A percentile compares a stretch with the other conserved stretches of the same genome.
Evolutionary conservation across 2,888 invertebrate species (phyloP).

Genomic region (Megalurothrips usitatus): DNA sequence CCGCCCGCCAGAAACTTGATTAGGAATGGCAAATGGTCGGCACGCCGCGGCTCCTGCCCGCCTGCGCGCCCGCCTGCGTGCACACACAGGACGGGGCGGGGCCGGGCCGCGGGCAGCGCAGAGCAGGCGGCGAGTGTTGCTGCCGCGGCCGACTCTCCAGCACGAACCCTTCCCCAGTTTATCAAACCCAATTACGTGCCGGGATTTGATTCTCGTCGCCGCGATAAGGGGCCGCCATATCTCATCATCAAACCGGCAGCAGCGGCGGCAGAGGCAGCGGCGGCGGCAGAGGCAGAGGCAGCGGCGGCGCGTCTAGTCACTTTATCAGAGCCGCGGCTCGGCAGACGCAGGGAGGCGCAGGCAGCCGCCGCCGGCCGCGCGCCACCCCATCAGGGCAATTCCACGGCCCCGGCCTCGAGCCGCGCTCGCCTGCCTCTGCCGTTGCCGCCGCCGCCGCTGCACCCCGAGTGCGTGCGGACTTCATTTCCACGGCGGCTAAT

Average conservation of each 20-base stretch:
- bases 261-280: background rate
- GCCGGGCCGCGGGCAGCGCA: background rate
- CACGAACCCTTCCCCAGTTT: conserved; percentile 5
- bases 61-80: background rate
- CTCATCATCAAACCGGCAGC: background rate
- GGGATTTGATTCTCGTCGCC: conserved; percentile 7
- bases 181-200: background rate
- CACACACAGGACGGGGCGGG: background rate
- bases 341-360: background rate
- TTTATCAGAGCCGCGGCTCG: too few relatives aligned
- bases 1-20: background rate
- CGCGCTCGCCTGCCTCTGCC: background rate
- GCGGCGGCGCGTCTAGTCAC: too few relatives aligned
- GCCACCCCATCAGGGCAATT: background rate
- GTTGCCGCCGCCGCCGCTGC: background rate
- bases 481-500: background rate
- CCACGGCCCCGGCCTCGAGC: background rate
- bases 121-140: background rate
- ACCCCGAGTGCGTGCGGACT: background rate
- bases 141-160: background rate
- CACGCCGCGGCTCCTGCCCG: background rate
- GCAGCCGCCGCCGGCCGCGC: background rate
- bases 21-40: background rate
- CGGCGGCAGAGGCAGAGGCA: background rate
- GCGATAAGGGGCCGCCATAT: background rate